These are phyloP conservation scores for Xenopus tropicalis DNA, from an alignment of 2,113 vertebrate genomes.

Conservation along the genomic window UCB_Xtro_10.0 CM004447.2:68252501-68253000, in stretches of 20 bases:
- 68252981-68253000: not conserved
- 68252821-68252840: conserved; percentile 49
- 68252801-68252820: conserved; percentile 52
- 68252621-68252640: not conserved
- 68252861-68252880: conserved; percentile 50
- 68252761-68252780: conserved; percentile 21
- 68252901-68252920: conserved; percentile 40
- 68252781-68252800: conserved; percentile 42
- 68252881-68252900: conserved; percentile 36
- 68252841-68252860: conserved; percentile 51
- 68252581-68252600: too few relatives aligned
- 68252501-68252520: too few relatives aligned
- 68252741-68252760: conserved; percentile 25
- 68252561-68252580: too few relatives aligned
- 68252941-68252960: conserved; percentile 22
- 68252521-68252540: too few relatives aligned
- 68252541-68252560: too few relatives aligned
- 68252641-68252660: conserved; percentile 5
- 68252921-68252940: conserved; percentile 17
- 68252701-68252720: conserved; percentile 9
- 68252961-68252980: not conserved
- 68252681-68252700: not conserved
- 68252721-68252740: conserved; percentile 35
- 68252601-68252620: too few relatives aligned
- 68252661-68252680: not conserved